Base-by-base conservation (phyloP, 2,113 vertebrate species). In the Dasyornis broadbenti region DNA sequence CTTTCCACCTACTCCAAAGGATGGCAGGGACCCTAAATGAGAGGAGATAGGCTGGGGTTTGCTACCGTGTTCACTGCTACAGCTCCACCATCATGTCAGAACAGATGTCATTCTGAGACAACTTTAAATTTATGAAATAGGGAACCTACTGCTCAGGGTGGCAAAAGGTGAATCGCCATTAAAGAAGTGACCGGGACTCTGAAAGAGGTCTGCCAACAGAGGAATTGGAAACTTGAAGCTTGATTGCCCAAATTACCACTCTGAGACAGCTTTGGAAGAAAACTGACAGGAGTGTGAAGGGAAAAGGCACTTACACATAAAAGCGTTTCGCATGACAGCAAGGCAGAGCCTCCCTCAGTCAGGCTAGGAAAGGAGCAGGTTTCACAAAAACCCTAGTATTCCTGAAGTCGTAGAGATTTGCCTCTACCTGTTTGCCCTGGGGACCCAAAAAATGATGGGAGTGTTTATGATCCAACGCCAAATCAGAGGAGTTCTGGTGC, bases 221-320 rank as follows among this genome's bases (percentile, higher is more conserved):
- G 40, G 85, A 93, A 94, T 60, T 93, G 83, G 56, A 89, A 94
- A 73, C n/a, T 40, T 81, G 68, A 92, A 72, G 57, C 52, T 59
- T 79, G 63, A 70, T 70, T 93, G 92, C 81, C 64, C 53, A 85
- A 83, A 96, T 95, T 83, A 93, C 53, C 7, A 10, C 68, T 83
- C 73, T 63, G 61, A 94, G 82, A 96, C 65, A 94, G 80, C 73
- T 85, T 93, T 88, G 68, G 61, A 92, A 92, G 76, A 85, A 86
- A 93, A 91, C 85, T 81, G 60, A 60, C 82, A 42, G 66, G 49
- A 87, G 15, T 7, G 23, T 2, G 17, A 44, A 59, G 24, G 31
- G 15, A 1, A 66, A 94, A 87, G 78, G 73, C 45, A 6, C 47
- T 53, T 77, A 40, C 28, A 68, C 21, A 13, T 37, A 42, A 47